Evolutionary conservation across 2,113 vertebrate species (phyloP).

Genomic region (Telmatochromis brachygnathus): DNA sequence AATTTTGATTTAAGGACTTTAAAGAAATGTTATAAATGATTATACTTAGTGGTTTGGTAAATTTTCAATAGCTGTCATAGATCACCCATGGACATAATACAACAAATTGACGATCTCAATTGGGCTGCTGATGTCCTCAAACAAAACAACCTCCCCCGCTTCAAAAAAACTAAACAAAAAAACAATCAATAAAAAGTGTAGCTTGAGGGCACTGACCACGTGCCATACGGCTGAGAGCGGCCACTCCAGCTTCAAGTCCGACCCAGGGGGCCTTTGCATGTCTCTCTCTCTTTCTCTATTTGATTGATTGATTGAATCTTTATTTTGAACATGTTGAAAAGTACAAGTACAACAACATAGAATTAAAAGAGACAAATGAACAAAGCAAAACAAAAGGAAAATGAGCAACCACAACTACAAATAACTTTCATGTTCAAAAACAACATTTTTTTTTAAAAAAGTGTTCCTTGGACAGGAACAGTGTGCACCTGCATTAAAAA

Average conservation of each 20-base stretch:
- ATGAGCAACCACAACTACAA: no score
- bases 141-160: background rate
- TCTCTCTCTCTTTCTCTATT: background rate
- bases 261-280: background rate
- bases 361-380: no score
- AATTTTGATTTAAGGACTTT: background rate
- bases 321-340: no score
- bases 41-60: background rate
- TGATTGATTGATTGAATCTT: no score
- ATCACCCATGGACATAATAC: background rate
- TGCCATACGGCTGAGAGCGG: background rate
- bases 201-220: background rate
- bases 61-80: background rate
- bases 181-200: background rate
- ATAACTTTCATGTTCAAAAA: background rate
- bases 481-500: background rate
- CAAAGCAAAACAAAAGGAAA: no score
- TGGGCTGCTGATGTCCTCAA: background rate
- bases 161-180: background rate
- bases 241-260: background rate
- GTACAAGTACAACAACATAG: no score
- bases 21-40: background rate
- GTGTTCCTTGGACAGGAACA: background rate
- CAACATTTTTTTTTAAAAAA: background rate
- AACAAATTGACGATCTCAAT: background rate